A percentile compares a stretch with the other conserved stretches of the same genome.
Evolutionary conservation across 2,888 invertebrate genomes (phyloP).

Genomic region (Hyposoter didymator): DNA sequence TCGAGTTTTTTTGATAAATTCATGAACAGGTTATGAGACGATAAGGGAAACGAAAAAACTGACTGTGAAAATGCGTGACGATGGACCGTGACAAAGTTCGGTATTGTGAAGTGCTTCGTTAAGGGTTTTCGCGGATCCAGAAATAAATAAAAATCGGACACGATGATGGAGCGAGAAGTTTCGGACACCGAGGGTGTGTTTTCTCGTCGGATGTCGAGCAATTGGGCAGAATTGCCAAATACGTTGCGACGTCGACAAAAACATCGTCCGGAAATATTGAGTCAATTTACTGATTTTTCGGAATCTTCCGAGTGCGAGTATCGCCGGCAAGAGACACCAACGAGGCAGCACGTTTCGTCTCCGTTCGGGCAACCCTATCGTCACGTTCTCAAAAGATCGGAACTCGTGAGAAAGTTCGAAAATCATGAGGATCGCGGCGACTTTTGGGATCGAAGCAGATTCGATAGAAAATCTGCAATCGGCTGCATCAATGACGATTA

Average conservation of each 20-base stretch:
- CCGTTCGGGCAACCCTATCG: constrained; percentile 53
- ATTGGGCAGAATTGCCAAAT: constrained; percentile 84
- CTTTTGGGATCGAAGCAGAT: constrained; percentile 56
- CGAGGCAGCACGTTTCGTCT: constrained; percentile 42
- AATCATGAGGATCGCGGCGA: constrained; percentile 68
- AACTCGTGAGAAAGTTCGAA: constrained; percentile 79
- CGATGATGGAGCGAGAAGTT: constrained; percentile 81
- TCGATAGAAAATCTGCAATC: constrained; percentile 70
- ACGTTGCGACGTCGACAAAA: constrained; percentile 82
- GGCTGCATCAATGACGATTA: constrained; percentile 77
- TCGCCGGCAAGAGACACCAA: constrained; percentile 72
- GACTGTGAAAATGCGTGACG: neutral
- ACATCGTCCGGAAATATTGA: constrained; percentile 81
- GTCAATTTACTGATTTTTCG: constrained; percentile 82
- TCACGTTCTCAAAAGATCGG: constrained; percentile 79
- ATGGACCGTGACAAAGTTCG: constrained; percentile 47
- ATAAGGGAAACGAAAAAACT: neutral
- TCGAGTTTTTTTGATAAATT: neutral
- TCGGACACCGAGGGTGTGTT: constrained; percentile 81
- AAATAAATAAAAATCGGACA: constrained; percentile 12
- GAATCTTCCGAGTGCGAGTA: constrained; percentile 81
- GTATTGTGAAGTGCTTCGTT: constrained; percentile 45
- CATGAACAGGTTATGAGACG: constrained; percentile 12
- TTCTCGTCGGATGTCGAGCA: constrained; percentile 78
- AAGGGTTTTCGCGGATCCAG: neutral